A percentile compares a stretch with the other conserved stretches of the same genome.
Conservation (phyloP, 1,140 invertebrate genomes). For the Mycetomoellerius zeteki region DNA sequence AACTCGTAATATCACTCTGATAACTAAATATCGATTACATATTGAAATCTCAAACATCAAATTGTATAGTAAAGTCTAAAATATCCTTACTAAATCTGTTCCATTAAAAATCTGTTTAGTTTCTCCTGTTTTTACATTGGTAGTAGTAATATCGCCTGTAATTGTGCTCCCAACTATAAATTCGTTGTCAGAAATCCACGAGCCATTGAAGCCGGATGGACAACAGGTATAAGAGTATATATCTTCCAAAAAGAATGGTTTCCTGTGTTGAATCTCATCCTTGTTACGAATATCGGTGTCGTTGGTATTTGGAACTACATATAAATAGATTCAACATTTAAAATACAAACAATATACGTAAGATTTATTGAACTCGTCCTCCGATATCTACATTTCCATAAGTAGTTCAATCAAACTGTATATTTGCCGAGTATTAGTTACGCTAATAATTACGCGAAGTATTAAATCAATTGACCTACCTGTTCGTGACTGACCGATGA, state of each 20-base stretch:
- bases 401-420: not conserved
- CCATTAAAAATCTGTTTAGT: conserved; percentile 69
- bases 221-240: conserved; percentile 61
- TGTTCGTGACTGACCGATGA: conserved; percentile 30
- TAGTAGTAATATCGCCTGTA: conserved; percentile 71
- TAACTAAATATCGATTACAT: not conserved
- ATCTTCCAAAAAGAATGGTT: conserved; percentile 61
- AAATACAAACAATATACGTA: not conserved
- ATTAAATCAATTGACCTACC: conserved; percentile 20
- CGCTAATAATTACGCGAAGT: not conserved
- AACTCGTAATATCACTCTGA: not conserved
- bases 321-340: not conserved
- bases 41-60: not conserved
- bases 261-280: not conserved
- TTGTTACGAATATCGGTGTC: not conserved
- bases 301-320: conserved; percentile 46
- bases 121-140: conserved; percentile 72
- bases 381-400: not conserved
- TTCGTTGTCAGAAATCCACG: conserved; percentile 81
- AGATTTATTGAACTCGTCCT: not conserved
- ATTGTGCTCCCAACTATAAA: conserved; percentile 74
- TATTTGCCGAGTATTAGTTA: not conserved
- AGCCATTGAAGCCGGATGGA: conserved; percentile 80
- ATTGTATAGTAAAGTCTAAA: not conserved
- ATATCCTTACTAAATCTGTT: conserved; percentile 32